These are phyloP conservation scores for Drosophila rufa DNA, from an alignment of 1,140 invertebrate species.

Conservation along the genomic window DNA sequence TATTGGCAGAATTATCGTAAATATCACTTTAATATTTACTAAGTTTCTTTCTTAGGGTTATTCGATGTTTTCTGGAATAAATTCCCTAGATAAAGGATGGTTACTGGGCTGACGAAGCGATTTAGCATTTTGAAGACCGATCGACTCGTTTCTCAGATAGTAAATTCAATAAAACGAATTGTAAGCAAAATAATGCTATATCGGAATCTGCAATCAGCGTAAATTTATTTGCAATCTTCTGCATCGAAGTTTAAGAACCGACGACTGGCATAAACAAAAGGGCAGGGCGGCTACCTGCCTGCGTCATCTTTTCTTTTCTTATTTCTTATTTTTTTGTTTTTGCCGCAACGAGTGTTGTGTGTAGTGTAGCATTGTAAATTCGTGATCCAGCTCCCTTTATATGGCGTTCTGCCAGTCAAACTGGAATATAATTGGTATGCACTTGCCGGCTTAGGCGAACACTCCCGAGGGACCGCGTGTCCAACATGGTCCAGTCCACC, in stretches of 20 bases:
- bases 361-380: conserved; percentile 38
- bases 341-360: conserved; percentile 12
- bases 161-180: conserved; percentile 19
- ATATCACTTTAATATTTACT: neutral
- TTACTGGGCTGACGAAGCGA: conserved; percentile 7
- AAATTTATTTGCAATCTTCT: conserved; percentile 64
- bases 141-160: conserved; percentile 14
- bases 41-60: neutral
- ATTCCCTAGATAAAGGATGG: neutral
- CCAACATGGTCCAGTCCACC: conserved; percentile 24
- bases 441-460: conserved; percentile 52
- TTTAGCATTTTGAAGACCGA: conserved; percentile 4
- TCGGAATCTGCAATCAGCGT: conserved; percentile 33
- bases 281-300: conserved; percentile 13
- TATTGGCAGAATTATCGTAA: conserved; percentile 1
- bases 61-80: neutral
- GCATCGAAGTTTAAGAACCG: conserved; percentile 22
- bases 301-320: conserved; percentile 14
- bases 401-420: conserved; percentile 48
- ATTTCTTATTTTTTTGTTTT: neutral
- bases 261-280: conserved; percentile 37
- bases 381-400: conserved; percentile 48
- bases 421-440: conserved; percentile 63
- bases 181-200: conserved; percentile 14
- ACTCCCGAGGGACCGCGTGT: conserved; percentile 51